Evolutionary conservation across 2,113 vertebrate species (phyloP).

Genomic region (Cryptoleucopteryx plumbea): DNA sequence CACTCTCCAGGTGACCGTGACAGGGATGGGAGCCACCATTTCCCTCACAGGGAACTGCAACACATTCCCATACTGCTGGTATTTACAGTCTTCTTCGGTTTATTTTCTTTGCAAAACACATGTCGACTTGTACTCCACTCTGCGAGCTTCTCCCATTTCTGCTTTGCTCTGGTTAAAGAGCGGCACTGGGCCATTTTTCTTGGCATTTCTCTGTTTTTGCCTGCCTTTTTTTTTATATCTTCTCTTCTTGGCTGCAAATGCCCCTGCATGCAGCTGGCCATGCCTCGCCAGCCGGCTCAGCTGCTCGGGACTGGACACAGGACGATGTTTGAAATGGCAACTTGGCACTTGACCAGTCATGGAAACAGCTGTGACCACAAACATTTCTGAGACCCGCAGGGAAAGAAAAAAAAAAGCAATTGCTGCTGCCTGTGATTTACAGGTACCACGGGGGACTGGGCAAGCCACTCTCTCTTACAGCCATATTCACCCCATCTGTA

Average conservation of each 20-base stretch:
- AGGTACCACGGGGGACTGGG: fast-evolving
- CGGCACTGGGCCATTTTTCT: not conserved
- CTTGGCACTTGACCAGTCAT: not conserved
- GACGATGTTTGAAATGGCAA: not conserved
- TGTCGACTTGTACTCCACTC: not conserved
- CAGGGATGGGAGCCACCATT: not conserved
- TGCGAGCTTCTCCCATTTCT: not conserved
- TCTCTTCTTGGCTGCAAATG: fast-evolving
- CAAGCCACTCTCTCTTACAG: not conserved
- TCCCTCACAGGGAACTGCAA: not conserved
- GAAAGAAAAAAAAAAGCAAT: not conserved
- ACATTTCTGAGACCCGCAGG: not conserved
- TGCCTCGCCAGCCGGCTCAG: not conserved
- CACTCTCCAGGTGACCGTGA: not conserved
- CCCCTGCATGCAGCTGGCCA: not conserved
- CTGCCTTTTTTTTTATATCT: not conserved
- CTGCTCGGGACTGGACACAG: not conserved
- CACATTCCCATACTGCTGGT: not conserved
- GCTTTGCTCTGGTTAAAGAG: not conserved
- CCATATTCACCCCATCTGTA: not conserved
- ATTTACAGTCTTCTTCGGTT: not conserved
- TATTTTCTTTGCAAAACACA: not conserved
- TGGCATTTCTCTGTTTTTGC: not conserved
- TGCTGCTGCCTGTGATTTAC: not conserved
- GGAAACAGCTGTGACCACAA: constrained; percentile 11